Evolutionary conservation across 2,797 vertebrate genomes (phyloP).

Genomic region (Scyliorhinus canicula): DNA sequence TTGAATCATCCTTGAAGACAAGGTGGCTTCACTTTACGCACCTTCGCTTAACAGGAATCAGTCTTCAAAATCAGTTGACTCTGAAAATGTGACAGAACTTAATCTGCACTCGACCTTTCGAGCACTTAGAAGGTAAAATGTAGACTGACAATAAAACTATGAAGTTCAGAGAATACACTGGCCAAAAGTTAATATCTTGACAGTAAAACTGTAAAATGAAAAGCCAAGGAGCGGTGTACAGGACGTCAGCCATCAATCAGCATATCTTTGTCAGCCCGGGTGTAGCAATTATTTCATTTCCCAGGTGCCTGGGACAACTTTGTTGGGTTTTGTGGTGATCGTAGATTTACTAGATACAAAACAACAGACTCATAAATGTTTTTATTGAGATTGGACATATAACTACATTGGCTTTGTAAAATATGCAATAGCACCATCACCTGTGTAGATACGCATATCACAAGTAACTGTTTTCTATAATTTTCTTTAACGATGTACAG

Average conservation of each 20-base stretch:
- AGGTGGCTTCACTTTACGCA: neutral
- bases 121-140: neutral
- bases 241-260: neutral
- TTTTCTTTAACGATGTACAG: too few species aligned
- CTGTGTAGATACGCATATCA: too few species aligned
- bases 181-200: neutral
- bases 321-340: too few species aligned
- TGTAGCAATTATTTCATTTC: neutral
- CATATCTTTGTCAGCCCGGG: neutral
- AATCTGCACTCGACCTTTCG: neutral
- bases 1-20: neutral
- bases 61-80: neutral
- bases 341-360: too few species aligned
- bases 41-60: neutral
- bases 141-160: neutral
- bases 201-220: neutral
- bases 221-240: neutral
- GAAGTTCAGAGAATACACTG: neutral
- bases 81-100: neutral
- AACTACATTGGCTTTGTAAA: too few species aligned
- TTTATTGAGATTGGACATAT: too few species aligned
- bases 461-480: too few species aligned
- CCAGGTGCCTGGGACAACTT: neutral
- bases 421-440: too few species aligned
- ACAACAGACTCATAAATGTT: too few species aligned